phyloP scores from a whole-genome alignment of 1,140 invertebrate species.

The Druon quercuslanigerum region DNA sequence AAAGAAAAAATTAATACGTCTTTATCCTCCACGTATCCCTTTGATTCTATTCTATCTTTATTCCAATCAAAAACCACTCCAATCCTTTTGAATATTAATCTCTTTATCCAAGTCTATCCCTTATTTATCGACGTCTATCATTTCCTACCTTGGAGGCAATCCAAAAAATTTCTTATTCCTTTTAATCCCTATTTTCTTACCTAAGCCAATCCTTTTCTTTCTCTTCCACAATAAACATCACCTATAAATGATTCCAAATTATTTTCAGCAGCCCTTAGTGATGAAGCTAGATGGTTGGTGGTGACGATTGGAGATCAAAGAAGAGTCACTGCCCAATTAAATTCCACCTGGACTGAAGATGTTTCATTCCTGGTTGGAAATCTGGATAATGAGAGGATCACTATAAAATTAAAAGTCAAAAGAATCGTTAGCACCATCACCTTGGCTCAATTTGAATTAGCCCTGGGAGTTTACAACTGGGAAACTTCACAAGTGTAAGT shows the following conservation, averaged over 20 bases:
- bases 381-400: slow-evolving; percentile 73
- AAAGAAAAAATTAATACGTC: no score
- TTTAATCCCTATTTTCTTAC: no score
- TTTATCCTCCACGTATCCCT: no score
- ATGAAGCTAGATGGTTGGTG: slow-evolving; percentile 72
- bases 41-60: no score
- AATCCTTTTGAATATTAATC: no score
- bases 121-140: no score
- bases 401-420: slow-evolving; percentile 75
- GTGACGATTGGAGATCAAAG: slow-evolving; percentile 73
- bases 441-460: slow-evolving; percentile 73
- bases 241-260: background rate
- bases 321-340: slow-evolving; percentile 69
- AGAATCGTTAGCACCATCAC: slow-evolving; percentile 76
- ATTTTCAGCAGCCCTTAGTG: slow-evolving; percentile 53
- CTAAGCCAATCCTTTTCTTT: no score
- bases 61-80: no score
- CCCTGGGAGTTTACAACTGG: slow-evolving; percentile 74
- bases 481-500: slow-evolving; percentile 74
- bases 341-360: slow-evolving; percentile 73
- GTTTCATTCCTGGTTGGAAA: slow-evolving; percentile 76
- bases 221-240: background rate
- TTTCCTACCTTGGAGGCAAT: no score
- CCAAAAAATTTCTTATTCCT: background rate
- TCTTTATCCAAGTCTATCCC: no score